Conservation (phyloP, 1,140 invertebrate genomes). For the Charaxes varanes region DNA sequence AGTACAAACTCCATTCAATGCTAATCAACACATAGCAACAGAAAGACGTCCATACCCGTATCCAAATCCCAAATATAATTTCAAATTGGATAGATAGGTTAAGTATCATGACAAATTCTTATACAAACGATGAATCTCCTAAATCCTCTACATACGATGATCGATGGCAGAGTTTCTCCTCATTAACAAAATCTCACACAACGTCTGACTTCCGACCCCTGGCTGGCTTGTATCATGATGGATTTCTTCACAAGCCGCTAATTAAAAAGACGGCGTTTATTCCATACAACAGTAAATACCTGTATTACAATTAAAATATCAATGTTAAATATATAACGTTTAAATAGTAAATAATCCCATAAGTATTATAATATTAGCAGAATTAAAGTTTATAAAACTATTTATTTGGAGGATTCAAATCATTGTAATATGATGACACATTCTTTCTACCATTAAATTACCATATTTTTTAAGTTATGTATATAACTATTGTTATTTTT, state of each 20-base stretch:
- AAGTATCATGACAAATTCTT: slow-evolving; percentile 46
- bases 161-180: slow-evolving; percentile 40
- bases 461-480: no score
- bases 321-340: no score
- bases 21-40: no score
- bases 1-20: no score
- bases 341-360: no score
- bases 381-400: no score
- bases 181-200: slow-evolving; percentile 27
- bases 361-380: no score
- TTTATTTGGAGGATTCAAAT: no score
- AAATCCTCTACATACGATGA: slow-evolving; percentile 31
- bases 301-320: slow-evolving; percentile 4
- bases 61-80: slow-evolving; percentile 29
- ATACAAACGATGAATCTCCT: slow-evolving; percentile 35
- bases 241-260: slow-evolving; percentile 43
- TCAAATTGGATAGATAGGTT: slow-evolving; percentile 35
- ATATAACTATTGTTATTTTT: no score
- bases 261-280: slow-evolving; percentile 11
- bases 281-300: slow-evolving; percentile 5
- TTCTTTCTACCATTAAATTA: no score
- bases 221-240: slow-evolving; percentile 62
- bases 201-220: slow-evolving; percentile 51
- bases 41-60: no score
- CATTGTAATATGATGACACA: no score